A percentile compares a stretch with the other conserved stretches of the same genome.
Conservation (phyloP, 2,113 vertebrate species). For the Dunckerocampus dactyliophorus region DNA sequence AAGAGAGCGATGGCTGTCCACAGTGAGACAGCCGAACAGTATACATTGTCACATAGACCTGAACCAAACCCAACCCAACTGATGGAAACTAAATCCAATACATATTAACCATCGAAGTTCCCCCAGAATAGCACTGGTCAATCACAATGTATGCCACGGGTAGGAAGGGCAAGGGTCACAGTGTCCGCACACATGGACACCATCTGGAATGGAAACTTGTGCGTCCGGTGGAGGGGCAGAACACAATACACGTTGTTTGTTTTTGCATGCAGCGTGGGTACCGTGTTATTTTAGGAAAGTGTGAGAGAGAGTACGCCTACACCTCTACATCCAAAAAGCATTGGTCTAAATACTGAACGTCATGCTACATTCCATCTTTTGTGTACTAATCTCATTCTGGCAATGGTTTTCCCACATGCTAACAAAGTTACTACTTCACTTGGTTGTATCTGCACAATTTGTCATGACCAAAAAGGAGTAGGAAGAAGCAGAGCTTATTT, state of each 20-base stretch:
- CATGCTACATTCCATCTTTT: too few species aligned
- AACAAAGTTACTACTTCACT: too few species aligned
- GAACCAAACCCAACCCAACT: too few species aligned
- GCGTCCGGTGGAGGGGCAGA: slow-evolving; percentile 25
- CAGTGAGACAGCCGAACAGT: too few species aligned
- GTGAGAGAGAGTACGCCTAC: slow-evolving; percentile 3
- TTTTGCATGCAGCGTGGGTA: slow-evolving; percentile 44
- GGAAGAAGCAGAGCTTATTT: too few species aligned
- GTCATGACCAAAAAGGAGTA: too few species aligned
- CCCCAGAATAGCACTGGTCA: slow-evolving; percentile 28
- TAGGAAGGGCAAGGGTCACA: slow-evolving; percentile 11
- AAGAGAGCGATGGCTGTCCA: too few species aligned
- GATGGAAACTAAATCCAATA: background rate
- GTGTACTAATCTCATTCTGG: too few species aligned
- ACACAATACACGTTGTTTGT: slow-evolving; percentile 51
- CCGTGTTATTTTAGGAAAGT: slow-evolving; percentile 49
- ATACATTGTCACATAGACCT: too few species aligned
- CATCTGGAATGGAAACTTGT: slow-evolving; percentile 45
- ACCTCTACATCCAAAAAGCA: background rate
- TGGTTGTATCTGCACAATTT: too few species aligned
- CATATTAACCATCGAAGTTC: slow-evolving; percentile 47
- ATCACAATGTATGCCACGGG: slow-evolving; percentile 11
- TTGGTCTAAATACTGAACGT: background rate
- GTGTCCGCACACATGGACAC: slow-evolving; percentile 7
- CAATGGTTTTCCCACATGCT: too few species aligned